A percentile compares a stretch with the other conserved stretches of the same genome.
Conservation (phyloP, 2,888 invertebrate species). For the Chrysodeixis includens region DNA sequence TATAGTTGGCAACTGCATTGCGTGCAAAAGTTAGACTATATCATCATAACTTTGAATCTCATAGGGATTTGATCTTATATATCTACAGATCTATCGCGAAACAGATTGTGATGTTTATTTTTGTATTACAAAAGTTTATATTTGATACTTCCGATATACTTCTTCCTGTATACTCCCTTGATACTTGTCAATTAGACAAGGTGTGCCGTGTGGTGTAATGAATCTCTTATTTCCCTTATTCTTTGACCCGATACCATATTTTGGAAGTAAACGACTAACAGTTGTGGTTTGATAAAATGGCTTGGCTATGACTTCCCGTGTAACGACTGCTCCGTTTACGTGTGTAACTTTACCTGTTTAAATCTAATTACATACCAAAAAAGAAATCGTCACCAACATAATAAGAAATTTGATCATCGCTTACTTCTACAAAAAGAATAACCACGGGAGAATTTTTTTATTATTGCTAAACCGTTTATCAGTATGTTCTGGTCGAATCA, state of each 20-base stretch:
- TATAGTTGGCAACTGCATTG: background rate
- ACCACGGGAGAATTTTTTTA: too few relatives aligned
- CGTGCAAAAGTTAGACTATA: background rate
- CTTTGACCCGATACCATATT: constrained; percentile 29
- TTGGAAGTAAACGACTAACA: constrained; percentile 21
- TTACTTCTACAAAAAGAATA: too few relatives aligned
- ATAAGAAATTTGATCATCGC: too few relatives aligned
- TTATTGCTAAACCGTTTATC: too few relatives aligned
- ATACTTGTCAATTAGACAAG: too few relatives aligned
- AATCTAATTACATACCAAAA: too few relatives aligned
- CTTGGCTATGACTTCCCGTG: constrained; percentile 45
- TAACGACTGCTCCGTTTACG: constrained; percentile 41
- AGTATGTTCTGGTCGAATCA: too few relatives aligned
- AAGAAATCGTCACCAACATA: too few relatives aligned
- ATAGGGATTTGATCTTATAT: background rate
- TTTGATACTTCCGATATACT: background rate
- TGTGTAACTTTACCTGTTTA: constrained; percentile 21
- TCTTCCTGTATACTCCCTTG: too few relatives aligned
- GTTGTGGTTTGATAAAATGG: constrained; percentile 37
- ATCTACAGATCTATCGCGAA: too few relatives aligned
- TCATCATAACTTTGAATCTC: background rate
- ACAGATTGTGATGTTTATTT: too few relatives aligned
- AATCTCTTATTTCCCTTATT: constrained; percentile 36
- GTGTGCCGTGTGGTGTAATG: constrained; percentile 13
- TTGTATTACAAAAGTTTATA: too few relatives aligned